These are phyloP conservation scores for Drosophila lacicola DNA, from an alignment of 2,888 invertebrate species.

Conservation along the genomic window DNA sequence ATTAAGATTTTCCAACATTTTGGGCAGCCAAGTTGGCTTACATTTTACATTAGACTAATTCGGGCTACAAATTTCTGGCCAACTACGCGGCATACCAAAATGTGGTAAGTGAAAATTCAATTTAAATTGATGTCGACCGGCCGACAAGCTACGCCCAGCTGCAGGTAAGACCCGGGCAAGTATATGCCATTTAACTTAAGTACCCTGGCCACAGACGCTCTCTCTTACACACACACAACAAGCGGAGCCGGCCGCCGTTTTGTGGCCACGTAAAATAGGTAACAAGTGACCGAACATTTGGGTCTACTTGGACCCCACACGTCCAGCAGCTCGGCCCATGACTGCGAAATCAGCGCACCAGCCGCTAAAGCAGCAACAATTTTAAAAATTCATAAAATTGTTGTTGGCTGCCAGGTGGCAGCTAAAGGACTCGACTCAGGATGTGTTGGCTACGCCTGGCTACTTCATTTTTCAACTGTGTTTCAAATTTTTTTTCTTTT, in stretches of 20 bases:
- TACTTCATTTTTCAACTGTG: slow-evolving; percentile 76
- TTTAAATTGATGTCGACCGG: slow-evolving; percentile 80
- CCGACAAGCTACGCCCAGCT: slow-evolving; percentile 48
- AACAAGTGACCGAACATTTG: slow-evolving; percentile 75
- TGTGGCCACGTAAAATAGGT: slow-evolving; percentile 76
- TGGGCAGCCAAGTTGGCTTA: slow-evolving; percentile 38
- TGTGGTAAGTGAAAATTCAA: slow-evolving; percentile 81
- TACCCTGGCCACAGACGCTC: slow-evolving; percentile 55
- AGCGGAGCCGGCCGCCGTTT: slow-evolving; percentile 36
- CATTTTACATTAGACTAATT: slow-evolving; percentile 82
- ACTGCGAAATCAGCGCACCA: slow-evolving; percentile 74
- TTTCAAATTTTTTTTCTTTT: slow-evolving; percentile 55
- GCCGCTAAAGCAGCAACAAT: slow-evolving; percentile 74
- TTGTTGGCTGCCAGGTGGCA: slow-evolving; percentile 17
- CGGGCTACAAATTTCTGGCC: slow-evolving; percentile 78
- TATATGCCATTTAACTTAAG: slow-evolving; percentile 81
- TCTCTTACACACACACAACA: not conserved
- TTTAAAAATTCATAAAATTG: slow-evolving; percentile 82
- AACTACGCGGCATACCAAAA: slow-evolving; percentile 71
- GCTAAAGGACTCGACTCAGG: slow-evolving; percentile 26
- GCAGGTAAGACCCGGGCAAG: slow-evolving; percentile 38
- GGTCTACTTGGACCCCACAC: slow-evolving; percentile 55
- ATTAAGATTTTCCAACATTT: slow-evolving; percentile 57
- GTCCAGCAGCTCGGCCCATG: slow-evolving; percentile 57
- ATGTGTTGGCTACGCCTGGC: slow-evolving; percentile 41